Base-by-base conservation (phyloP, 2,888 invertebrate genomes). In the Criorhina ranunculi region DNA sequence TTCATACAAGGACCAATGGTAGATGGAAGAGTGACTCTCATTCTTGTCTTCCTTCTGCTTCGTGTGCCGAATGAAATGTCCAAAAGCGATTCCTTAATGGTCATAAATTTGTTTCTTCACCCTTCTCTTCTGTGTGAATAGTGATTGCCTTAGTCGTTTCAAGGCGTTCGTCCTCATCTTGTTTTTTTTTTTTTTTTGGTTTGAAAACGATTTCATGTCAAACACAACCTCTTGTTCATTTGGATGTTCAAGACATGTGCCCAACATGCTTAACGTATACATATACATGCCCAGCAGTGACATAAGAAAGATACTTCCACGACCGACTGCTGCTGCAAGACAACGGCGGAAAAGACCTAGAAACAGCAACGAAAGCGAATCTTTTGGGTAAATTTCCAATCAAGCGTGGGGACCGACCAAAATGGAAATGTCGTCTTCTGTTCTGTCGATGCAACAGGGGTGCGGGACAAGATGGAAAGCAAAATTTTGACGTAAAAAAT, bases 61-160 rank as follows among this genome's bases (percentile, higher is more conserved):
- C 77, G 64, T 77, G 62, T 40, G 55, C 76, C 57, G 76, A 81
- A 76, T 81, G 57, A 76, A 81, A 82, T 82, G 70, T 77, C 77
- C 70, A 66, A 70, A 77, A 59, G 77, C 64, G 70, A 64, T 82
- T 81, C 11, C 70, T 76, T 64, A 76, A 64, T 70, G 64, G 77
- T 59, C 77, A 77, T 82, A 77, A 82, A 77, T 81, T 51, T 70
- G 70, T 44, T 62, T 33, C 53, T 51, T 79, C 33, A 12, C 44
- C 69, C 40, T 40, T 60, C 42, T 37, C 15, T 67, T n/a, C 24
- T 24, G 24, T 24, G 24, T 4, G 24, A 24, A 24, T 24, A 24
- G 37, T 60, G 67, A 62, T 75, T 67, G 37, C 11, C 69, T 35
- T 42, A 49, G 37, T 72, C 35, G 42, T 55, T 51, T n/a, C 55